These are phyloP conservation scores for Tauraco erythrolophus DNA, from an alignment of 2,113 vertebrate species.

Conservation along the genomic window DNA sequence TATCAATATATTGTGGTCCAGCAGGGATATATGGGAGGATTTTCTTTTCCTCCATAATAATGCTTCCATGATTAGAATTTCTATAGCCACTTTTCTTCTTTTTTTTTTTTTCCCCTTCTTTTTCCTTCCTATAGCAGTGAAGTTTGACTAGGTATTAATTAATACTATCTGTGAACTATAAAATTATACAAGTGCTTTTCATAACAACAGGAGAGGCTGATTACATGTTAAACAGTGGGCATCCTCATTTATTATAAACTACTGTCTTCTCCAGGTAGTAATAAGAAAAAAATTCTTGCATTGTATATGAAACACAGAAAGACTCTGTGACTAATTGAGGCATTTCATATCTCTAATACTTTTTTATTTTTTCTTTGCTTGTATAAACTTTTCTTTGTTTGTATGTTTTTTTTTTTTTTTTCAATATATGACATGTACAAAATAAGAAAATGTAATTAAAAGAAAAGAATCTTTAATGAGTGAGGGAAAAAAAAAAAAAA, in stretches of 20 bases:
- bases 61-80: not conserved
- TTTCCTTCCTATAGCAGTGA: not conserved
- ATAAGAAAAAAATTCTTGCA: not conserved
- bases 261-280: not conserved
- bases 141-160: not conserved
- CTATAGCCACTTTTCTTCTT: not conserved
- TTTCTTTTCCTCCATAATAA: not conserved
- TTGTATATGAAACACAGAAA: not conserved
- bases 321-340: not conserved
- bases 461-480: not conserved
- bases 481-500: not conserved
- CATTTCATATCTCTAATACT: not conserved
- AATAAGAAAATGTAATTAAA: not conserved
- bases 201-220: not conserved
- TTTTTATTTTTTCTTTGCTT: not conserved
- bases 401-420: not conserved
- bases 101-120: not conserved
- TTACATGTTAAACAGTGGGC: not conserved
- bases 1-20: not conserved
- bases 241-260: not conserved
- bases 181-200: fast-evolving
- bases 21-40: not conserved
- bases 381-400: not conserved
- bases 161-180: not conserved
- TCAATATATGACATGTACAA: not conserved